Evolutionary conservation across 2,888 invertebrate genomes (phyloP).

Genomic region (Coelogynopora nodosa): DNA sequence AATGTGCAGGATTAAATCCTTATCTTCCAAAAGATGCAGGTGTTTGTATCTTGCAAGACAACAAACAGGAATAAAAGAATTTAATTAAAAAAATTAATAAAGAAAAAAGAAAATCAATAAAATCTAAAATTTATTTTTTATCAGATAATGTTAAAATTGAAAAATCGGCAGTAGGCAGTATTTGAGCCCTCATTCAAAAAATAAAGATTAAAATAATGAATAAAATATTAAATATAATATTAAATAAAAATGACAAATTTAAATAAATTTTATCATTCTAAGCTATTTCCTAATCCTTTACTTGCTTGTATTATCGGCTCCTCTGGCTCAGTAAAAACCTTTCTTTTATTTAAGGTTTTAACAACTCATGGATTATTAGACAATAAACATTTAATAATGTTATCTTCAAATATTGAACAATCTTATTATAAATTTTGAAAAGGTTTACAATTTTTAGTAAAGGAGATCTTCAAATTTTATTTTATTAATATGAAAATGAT

Average conservation of each 20-base stretch:
- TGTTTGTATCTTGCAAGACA: background rate
- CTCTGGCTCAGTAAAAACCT: background rate
- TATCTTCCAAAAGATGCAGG: background rate
- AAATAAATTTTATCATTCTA: background rate
- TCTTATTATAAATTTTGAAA: background rate
- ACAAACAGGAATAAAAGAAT: background rate
- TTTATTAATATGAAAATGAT: background rate
- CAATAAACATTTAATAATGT: background rate
- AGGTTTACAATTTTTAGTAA: background rate
- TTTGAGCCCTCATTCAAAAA: background rate
- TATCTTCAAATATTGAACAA: background rate
- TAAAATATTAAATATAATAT: no score
- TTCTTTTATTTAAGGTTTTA: background rate
- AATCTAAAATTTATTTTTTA: background rate
- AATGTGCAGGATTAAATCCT: background rate
- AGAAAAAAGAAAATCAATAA: background rate
- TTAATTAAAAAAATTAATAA: background rate
- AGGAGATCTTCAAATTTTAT: background rate
- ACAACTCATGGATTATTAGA: background rate
- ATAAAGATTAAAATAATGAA: background rate
- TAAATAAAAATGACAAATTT: background rate
- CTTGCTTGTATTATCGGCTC: background rate
- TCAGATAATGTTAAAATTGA: background rate
- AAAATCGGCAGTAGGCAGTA: background rate
- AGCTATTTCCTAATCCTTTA: background rate